Evolutionary conservation across 2,113 vertebrate species (phyloP).

Genomic region (Takifugu bimaculatus): DNA sequence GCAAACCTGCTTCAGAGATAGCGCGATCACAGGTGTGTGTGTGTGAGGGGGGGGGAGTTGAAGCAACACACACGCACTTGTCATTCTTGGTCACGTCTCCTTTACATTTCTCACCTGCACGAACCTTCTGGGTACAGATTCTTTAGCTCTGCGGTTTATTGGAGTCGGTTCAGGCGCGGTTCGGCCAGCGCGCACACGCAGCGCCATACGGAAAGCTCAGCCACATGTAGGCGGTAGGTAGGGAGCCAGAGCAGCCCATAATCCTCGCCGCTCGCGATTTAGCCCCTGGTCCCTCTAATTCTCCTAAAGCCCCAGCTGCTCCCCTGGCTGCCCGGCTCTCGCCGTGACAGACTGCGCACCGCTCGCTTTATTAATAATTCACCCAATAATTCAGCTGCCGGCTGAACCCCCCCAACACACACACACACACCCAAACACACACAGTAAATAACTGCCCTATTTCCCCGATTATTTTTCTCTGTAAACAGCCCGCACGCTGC

Average conservation of each 20-base stretch:
- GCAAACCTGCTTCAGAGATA: no score
- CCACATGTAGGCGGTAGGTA: conserved; percentile 26
- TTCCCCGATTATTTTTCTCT: conserved; percentile 15
- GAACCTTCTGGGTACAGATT: no score
- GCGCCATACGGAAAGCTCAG: no score
- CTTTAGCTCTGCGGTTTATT: no score
- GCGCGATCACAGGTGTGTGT: no score
- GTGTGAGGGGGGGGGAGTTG: no score
- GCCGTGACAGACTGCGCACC: conserved; percentile 68
- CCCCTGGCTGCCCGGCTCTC: conserved; percentile 54
- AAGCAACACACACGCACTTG: no score
- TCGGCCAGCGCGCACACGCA: no score
- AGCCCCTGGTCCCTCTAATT: conserved; percentile 67
- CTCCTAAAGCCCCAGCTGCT: conserved; percentile 74
- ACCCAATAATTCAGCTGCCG: conserved; percentile 57
- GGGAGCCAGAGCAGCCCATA: conserved; percentile 58
- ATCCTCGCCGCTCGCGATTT: conserved; percentile 71
- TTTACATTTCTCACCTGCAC: no score
- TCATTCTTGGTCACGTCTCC: no score
- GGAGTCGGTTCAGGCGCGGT: no score
- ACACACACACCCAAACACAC: conserved; percentile 4
- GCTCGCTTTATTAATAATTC: conserved; percentile 74
- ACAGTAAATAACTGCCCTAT: conserved; percentile 48
- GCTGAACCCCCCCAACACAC: conserved; percentile 23
- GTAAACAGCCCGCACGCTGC: conserved; percentile 27